Conservation (phyloP, 2,888 invertebrate genomes). For the Steinernema scapterisci region DNA sequence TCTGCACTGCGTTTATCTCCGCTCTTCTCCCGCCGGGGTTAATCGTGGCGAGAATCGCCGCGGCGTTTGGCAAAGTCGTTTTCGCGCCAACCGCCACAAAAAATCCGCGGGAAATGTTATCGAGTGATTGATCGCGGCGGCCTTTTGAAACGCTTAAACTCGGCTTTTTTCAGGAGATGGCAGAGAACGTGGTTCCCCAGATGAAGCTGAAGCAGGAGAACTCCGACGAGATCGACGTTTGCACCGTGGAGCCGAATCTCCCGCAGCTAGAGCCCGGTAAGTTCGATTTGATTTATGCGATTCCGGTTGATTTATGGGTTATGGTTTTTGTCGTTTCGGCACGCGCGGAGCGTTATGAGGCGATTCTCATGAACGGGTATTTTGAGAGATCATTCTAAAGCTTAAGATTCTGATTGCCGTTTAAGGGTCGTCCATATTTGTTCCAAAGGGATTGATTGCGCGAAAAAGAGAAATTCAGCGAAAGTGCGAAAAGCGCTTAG, state of each 20-base stretch:
- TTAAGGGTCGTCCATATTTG: background rate
- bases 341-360: background rate
- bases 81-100: constrained; percentile 27
- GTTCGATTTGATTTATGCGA: background rate
- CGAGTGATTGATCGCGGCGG: background rate
- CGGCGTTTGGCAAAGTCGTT: constrained; percentile 7
- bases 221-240: constrained; percentile 21
- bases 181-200: constrained; percentile 17
- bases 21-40: background rate
- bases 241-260: constrained; percentile 18
- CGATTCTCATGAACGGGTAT: too few species aligned
- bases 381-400: too few species aligned
- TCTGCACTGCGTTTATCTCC: background rate
- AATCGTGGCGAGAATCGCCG: constrained; percentile 19
- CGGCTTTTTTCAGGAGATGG: constrained; percentile 13
- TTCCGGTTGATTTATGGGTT: background rate
- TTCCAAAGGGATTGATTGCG: constrained; percentile 15
- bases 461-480: background rate
- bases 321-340: background rate
- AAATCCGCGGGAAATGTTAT: constrained; percentile 32
- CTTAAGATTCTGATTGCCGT: too few species aligned
- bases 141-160: background rate
- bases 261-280: background rate
- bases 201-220: background rate
- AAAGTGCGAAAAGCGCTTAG: background rate